Percentiles rank a stretch among this genome's conserved stretches.
phyloP scores from a whole-genome alignment of 2,888 invertebrate genomes.

The Drosophila flavopinicola region DNA sequence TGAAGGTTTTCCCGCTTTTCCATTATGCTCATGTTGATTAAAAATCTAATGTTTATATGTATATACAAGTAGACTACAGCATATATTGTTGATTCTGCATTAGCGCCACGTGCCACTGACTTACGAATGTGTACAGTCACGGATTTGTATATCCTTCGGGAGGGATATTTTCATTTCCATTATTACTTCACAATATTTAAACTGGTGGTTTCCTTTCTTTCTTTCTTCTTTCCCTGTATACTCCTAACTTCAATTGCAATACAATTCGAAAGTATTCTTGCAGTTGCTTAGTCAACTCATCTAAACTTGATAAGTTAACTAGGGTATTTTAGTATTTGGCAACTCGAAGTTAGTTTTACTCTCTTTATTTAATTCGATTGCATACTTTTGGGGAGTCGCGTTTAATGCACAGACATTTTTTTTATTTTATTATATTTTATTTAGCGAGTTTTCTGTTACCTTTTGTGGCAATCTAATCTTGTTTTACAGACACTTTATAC shows the following conservation, averaged over 20 bases:
- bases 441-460: too few relatives aligned
- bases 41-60: slow-evolving; percentile 57
- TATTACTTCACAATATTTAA: too few relatives aligned
- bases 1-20: slow-evolving; percentile 28
- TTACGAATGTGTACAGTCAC: slow-evolving; percentile 35
- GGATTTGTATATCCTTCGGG: background rate
- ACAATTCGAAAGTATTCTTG: too few relatives aligned
- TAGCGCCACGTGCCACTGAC: slow-evolving; percentile 51
- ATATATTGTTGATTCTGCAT: slow-evolving; percentile 56
- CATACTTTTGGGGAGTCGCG: slow-evolving; percentile 62
- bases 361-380: slow-evolving; percentile 7
- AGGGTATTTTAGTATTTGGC: too few relatives aligned
- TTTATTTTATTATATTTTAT: too few relatives aligned
- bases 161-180: background rate
- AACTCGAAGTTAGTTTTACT: background rate
- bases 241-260: too few relatives aligned
- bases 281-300: too few relatives aligned
- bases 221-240: too few relatives aligned
- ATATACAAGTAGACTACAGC: slow-evolving; percentile 11
- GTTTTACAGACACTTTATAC: background rate
- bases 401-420: too few relatives aligned
- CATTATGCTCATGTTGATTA: slow-evolving; percentile 49
- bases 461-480: too few relatives aligned
- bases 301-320: too few relatives aligned
- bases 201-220: too few relatives aligned